Evolutionary conservation across 2,888 invertebrate species (phyloP), one percentile per base, ranked within the genome.

Genomic region (Caenorhabditis afra): DNA sequence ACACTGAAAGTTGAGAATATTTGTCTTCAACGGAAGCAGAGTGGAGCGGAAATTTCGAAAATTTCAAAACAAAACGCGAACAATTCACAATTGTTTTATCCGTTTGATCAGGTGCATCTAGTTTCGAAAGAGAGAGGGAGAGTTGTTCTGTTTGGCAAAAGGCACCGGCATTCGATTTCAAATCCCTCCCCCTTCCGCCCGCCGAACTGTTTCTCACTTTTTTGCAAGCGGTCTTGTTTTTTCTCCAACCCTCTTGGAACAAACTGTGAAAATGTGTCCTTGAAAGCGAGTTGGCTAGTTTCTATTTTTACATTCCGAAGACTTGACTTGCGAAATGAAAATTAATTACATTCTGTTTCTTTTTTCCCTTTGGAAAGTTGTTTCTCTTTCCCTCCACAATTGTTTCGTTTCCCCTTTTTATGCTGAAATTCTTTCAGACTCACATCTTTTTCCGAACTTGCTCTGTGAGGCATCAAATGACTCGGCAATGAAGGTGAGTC

Each of bases 91-190:
- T 75, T 75, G 75, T 75, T 75, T 67, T 67, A 67, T 67, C 64
- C 75, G 75, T 75, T 75, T 75, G 75, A 62, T 23, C 75, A 75
- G 75, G 66, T 75, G 75, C 53, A 55, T 47, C 61, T 62, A 71
- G 70, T 71, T 71, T 71, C 55, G 70, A 59, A 70, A 53, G 57
- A 58, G 52, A 61, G 70, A 59, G 62, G 45, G 57, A 58, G 52
- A 61, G 62, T 59, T 35, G 57, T 71, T 61, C 22, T 62, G 53
- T 61, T 59, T 61, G 49, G 22, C 29, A 29, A 29, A 5, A 7
- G 29, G 29, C 29, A 29, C 29, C 29, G 29, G 29, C 70, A 59
- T 20, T 53, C 49, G 41, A 3, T 16, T 16, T 2, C 16, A 53
- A 44, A 47, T 59, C 61, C 35, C 41, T 7, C 29, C 29, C 4